These are phyloP conservation scores for Gila orcuttii DNA, from an alignment of 2,113 vertebrate species.

Conservation along the genomic window DNA sequence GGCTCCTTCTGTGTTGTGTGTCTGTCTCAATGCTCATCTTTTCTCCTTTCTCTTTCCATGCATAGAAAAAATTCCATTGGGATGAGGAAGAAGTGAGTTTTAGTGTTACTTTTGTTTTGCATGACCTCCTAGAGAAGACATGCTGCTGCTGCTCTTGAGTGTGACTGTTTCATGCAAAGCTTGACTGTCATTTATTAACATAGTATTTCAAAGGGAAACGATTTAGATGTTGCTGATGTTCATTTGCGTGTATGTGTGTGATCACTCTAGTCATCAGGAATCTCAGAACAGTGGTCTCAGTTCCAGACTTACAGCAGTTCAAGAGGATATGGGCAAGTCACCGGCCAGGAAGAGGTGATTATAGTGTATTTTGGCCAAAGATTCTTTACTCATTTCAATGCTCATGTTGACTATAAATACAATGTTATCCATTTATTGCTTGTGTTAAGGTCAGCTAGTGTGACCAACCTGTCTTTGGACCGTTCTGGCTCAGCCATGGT, in stretches of 20 bases:
- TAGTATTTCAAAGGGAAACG: neutral
- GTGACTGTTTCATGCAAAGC: constrained; percentile 51
- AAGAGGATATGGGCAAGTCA: constrained; percentile 92
- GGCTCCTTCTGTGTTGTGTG: constrained; percentile 44
- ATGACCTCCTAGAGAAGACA: constrained; percentile 29
- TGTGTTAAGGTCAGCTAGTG: constrained; percentile 86
- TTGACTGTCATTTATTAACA: constrained; percentile 45
- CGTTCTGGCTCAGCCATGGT: constrained; percentile 89
- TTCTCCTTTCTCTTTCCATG: constrained; percentile 67
- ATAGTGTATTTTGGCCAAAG: neutral
- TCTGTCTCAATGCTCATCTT: constrained; percentile 43
- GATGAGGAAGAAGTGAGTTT: constrained; percentile 82
- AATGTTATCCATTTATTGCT: neutral
- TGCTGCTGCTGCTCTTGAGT: constrained; percentile 14
- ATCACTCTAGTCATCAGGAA: constrained; percentile 84
- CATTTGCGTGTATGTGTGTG: constrained; percentile 23
- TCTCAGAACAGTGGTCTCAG: constrained; percentile 81
- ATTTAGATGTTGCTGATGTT: neutral
- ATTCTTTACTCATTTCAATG: neutral
- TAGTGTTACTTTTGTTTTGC: constrained; percentile 26
- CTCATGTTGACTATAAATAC: neutral
- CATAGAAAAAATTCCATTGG: constrained; percentile 82
- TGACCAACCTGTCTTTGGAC: constrained; percentile 92
- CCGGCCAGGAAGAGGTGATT: constrained; percentile 90
- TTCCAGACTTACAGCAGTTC: constrained; percentile 85